Evolutionary conservation across 2,888 invertebrate species (phyloP), one percentile per base, ranked within the genome.

Genomic region (Aporophyla lueneburgensis): DNA sequence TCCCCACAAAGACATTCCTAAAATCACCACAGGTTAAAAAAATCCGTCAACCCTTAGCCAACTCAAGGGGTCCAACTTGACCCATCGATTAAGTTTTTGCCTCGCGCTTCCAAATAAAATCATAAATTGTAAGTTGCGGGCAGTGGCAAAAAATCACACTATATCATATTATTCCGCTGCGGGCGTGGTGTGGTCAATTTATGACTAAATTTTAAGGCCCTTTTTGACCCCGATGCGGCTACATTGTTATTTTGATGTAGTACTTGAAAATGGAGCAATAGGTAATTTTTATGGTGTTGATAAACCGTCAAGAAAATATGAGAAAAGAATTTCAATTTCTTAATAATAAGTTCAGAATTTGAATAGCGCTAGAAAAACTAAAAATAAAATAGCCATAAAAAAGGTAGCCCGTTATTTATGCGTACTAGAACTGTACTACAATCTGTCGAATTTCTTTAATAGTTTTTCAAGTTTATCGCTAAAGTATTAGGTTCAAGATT

Each of bases 21-120:
- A 83, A 86, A 81, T 82, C 79, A 77, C 71, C 71, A 40, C 56
- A 58, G 46, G 4, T 67, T 24, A 71, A 86, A 91, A 90, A 89
- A 88, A 89, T 51, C 84, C 84, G 83, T 89, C 88, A 91, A 91
- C 91, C 91, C 91, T 91, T 89, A 88, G 89, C 86, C 59, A 56
- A 56, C 71, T 77, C 81, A 69, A 81, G 76, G 86, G 90, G 87
- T 87, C 86, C 63, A 76, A 49, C 91, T 92, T 92, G 91, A 92
- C 91, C 92, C 91, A 88, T 91, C 94, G 94, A 94, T 95, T 94
- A 93, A 93, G 90, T 96, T 96, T 96, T 96, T 96, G 95, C 96
- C 93, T 88, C 89, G 87, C 90, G 87, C 86, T 91, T 88, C 91
- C 84, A 93, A 95, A 95, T 95, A 93, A 94, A 94, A 96, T 94